A percentile compares a stretch with the other conserved stretches of the same genome.
Conservation (phyloP, 2,113 vertebrate genomes). For the Paramisgurnus dabryanus region DNA sequence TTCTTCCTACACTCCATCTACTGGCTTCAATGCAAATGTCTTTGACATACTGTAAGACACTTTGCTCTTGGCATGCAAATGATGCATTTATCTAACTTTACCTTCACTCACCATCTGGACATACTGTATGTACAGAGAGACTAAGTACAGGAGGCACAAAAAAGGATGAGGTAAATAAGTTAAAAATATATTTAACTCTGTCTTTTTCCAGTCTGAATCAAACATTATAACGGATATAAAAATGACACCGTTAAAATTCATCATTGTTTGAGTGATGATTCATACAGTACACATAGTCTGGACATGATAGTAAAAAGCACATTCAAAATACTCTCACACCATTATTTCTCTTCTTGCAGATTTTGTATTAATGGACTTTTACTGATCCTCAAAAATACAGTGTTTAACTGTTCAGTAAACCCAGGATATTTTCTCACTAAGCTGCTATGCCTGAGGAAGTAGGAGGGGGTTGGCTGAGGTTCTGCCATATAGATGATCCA, state of each 20-base stretch:
- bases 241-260: background rate
- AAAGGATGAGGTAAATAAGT: background rate
- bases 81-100: slow-evolving; percentile 42
- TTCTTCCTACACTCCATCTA: slow-evolving; percentile 39
- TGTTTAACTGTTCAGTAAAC: slow-evolving; percentile 29
- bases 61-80: slow-evolving; percentile 45
- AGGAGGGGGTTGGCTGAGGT: slow-evolving; percentile 35
- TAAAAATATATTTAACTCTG: background rate
- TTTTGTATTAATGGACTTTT: background rate
- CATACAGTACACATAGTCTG: background rate
- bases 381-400: background rate
- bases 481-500: slow-evolving; percentile 53
- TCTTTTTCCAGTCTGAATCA: background rate
- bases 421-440: slow-evolving; percentile 57
- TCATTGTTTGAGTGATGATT: background rate
- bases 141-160: background rate
- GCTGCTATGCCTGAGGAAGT: slow-evolving; percentile 60
- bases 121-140: background rate
- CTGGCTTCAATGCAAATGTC: slow-evolving; percentile 42
- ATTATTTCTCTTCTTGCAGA: background rate
- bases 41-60: slow-evolving; percentile 6
- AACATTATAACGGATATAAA: slow-evolving; percentile 3
- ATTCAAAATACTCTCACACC: background rate
- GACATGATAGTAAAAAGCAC: background rate
- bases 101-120: slow-evolving; percentile 10